These are phyloP conservation scores for Coturnix japonica DNA, from an alignment of 2,113 vertebrate genomes.

Conservation along the genomic window DNA sequence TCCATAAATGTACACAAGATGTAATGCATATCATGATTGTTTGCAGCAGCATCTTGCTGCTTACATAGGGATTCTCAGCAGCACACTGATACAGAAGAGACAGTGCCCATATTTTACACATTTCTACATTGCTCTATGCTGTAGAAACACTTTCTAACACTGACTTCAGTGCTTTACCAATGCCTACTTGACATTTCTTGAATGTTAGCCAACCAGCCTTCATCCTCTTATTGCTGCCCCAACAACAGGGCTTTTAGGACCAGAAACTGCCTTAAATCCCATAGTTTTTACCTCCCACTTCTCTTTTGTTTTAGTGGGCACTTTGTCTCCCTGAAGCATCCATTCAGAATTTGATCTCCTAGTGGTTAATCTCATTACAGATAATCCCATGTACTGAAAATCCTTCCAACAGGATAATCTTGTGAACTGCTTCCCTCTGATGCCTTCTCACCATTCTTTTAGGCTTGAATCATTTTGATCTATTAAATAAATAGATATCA, in stretches of 20 bases:
- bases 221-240: background rate
- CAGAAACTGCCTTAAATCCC: slow-evolving; percentile 24
- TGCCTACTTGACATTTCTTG: background rate
- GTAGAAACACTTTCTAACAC: background rate
- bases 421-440: slow-evolving; percentile 40
- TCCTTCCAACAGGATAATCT: slow-evolving; percentile 63
- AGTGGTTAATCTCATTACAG: slow-evolving; percentile 69
- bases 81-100: background rate
- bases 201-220: background rate
- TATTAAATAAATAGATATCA: slow-evolving; percentile 29
- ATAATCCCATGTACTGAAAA: slow-evolving; percentile 68
- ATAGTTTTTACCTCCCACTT: slow-evolving; percentile 37
- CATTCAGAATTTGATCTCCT: slow-evolving; percentile 60
- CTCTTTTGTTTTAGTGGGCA: slow-evolving; percentile 62
- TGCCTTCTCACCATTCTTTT: slow-evolving; percentile 33
- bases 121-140: background rate
- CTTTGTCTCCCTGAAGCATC: slow-evolving; percentile 43
- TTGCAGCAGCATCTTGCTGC: background rate
- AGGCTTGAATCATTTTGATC: slow-evolving; percentile 27
- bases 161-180: background rate
- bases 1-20: background rate
- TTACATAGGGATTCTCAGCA: background rate
- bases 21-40: rapidly evolving
- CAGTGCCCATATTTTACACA: background rate
- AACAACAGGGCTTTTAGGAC: slow-evolving; percentile 1